Base-by-base conservation (phyloP, 2,888 invertebrate genomes). In the Micoletzkya japonica region DNA sequence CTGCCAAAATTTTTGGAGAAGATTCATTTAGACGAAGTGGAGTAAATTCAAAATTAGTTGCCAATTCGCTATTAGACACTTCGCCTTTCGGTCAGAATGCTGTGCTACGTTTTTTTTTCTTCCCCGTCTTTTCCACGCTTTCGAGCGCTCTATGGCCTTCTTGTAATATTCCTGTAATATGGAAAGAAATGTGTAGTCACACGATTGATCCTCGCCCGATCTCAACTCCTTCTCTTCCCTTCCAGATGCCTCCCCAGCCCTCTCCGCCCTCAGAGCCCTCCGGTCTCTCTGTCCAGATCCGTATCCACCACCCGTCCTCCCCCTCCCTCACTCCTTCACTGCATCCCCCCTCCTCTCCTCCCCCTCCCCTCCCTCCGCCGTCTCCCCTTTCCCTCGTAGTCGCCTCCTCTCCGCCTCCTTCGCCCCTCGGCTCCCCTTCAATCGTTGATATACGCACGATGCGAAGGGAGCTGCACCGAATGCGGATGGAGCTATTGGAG, bases 401-500 rank as follows among this genome's bases (percentile, higher is more conserved):
- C 4, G 20, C 50, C 2, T 63, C 63, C 17, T 44, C 49, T 32
- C 34, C 50, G 4, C 50, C 63, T 4, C 49, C 50, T 2, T 30
- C 49, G 17, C 49, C 50, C 34, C 30, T 44, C 49, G 4, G 44
- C 14, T 50, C n/a, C 2, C 32, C n/a, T 32, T 34, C 63, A 7
- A 32, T 32, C n/a, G 14, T 50, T 17, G 68, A 68, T 34, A 36
- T 68, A 28, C 52, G 34, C n/a, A 49, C 10, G 14, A 68, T 68
- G 57, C 37, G 32, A 49, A 58, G 36, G 49, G 68, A 68, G 36
- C 50, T 68, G 24, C 68, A 68, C 50, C 30, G 68, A 44, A 68
- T 68, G 68, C 57, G 49, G 34, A 56, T 68, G 68, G 57, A 68
- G 50, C 32, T 68, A 4, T 57, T 68, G n/a, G 68, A 20, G 44